Conservation (phyloP, 1,140 invertebrate genomes). For the Temnothorax curvispinosus region DNA sequence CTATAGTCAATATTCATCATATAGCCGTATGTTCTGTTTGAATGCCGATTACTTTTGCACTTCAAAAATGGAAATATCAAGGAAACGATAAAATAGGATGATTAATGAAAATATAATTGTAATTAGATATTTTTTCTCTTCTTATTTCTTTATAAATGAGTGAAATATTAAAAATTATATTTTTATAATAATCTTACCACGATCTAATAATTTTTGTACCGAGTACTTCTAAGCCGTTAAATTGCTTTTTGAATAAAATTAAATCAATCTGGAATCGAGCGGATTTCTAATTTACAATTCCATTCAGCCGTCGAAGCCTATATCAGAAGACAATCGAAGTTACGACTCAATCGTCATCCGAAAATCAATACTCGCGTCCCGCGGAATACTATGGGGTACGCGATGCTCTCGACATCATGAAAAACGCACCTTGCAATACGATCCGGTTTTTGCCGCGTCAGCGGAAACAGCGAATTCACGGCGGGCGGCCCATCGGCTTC, state of each 20-base stretch:
- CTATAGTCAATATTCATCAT: slow-evolving; percentile 16
- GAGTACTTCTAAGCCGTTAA: background rate
- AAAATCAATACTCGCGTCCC: slow-evolving; percentile 65
- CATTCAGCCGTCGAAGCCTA: background rate
- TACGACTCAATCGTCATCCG: slow-evolving; percentile 52
- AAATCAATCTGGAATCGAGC: background rate
- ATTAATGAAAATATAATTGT: slow-evolving; percentile 11
- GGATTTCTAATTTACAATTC: slow-evolving; percentile 23
- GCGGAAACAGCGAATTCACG: slow-evolving; percentile 82
- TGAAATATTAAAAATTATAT: background rate
- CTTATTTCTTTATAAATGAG: background rate
- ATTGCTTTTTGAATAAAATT: background rate
- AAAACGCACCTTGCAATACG: slow-evolving; percentile 69
- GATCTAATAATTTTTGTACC: background rate
- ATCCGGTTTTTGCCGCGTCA: slow-evolving; percentile 78
- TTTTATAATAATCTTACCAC: background rate
- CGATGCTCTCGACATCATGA: slow-evolving; percentile 49
- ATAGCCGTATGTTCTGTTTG: background rate
- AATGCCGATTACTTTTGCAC: slow-evolving; percentile 2
- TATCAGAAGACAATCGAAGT: slow-evolving; percentile 41
- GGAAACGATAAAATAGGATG: background rate
- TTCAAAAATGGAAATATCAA: background rate
- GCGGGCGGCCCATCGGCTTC: slow-evolving; percentile 75
- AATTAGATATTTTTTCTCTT: background rate
- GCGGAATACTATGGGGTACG: slow-evolving; percentile 49